phyloP scores from a whole-genome alignment of 2,888 invertebrate species.

The Leptinotarsa juncta region DNA sequence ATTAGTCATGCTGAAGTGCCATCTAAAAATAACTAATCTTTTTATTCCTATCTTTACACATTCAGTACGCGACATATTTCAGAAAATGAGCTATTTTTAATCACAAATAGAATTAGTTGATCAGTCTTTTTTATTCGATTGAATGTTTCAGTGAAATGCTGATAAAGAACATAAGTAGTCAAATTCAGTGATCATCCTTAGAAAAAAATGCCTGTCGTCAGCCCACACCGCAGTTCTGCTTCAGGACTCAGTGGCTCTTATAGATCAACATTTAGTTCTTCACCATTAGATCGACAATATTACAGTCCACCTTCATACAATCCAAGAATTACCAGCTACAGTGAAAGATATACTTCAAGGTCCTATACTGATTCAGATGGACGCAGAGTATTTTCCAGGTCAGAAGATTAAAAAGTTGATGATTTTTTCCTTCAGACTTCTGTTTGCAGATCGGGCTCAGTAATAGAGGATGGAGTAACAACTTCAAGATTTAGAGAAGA shows the following conservation, averaged over 20 bases:
- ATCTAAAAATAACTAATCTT: conserved; percentile 53
- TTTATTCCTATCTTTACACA: conserved; percentile 42
- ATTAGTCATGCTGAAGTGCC: conserved; percentile 34
- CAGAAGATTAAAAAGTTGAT: conserved; percentile 26
- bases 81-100: conserved; percentile 58
- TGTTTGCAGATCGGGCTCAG: conserved; percentile 61
- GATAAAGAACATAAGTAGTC: conserved; percentile 27
- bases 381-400: conserved; percentile 66
- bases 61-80: conserved; percentile 56
- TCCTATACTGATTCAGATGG: conserved; percentile 71
- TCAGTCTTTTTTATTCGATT: conserved; percentile 40
- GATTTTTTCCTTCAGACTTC: background rate
- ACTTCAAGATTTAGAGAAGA: conserved; percentile 65
- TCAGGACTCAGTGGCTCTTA: conserved; percentile 64
- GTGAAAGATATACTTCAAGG: conserved; percentile 69
- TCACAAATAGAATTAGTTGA: conserved; percentile 45
- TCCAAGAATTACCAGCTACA: conserved; percentile 65
- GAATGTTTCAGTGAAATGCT: conserved; percentile 47
- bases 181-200: conserved; percentile 29
- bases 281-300: conserved; percentile 70
- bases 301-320: conserved; percentile 66
- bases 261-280: conserved; percentile 68
- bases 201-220: conserved; percentile 51
- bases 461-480: conserved; percentile 64
- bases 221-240: conserved; percentile 68